Base-by-base conservation (phyloP, 2,888 invertebrate species). In the Drepana falcataria region DNA sequence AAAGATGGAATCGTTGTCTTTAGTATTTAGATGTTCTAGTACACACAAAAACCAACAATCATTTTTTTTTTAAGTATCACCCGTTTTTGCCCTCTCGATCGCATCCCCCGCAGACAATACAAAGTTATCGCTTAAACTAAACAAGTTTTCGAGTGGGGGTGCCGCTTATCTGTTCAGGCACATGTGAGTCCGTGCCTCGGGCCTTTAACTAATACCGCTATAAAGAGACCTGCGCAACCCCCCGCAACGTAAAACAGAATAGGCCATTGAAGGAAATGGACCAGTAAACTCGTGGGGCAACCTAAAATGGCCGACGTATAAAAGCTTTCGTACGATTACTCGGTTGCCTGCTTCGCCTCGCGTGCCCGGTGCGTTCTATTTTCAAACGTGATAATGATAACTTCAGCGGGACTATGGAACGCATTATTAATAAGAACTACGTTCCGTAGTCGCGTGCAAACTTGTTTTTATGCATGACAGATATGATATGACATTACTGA, bases 291-390 rank as follows among this genome's bases (percentile, higher is more conserved):
- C 74, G 66, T 62, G 71, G 86, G 58, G 76, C 88, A 73, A 57
- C 63, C 65, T 77, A 77, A 53, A 60, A 64, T 79, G 84, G 89
- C 58, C 64, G 77, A 63, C 60, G 68, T 74, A 77, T 83, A 84
- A 85, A 88, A 87, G 89, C 88, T 87, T 83, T 87, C 85, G 85
- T 78, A 81, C 87, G 90, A 89, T 89, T 89, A 89, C 87, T 83
- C 80, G 83, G 76, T 75, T 79, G 87, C 83, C 79, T 81, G 83
- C 81, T 77, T 89, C 84, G 89, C 87, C 77, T 89, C 84, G 89
- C 87, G 87, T 88, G 90, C 87, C 84, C 88, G 87, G 87, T 88
- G 90, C 87, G 87, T 88, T 87, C 88, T 85, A 87, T 88, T 87
- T 88, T 85, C 83, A 83, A 87, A 87, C 80, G 87, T 86, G 88